phyloP scores from a whole-genome alignment of 2,113 vertebrate genomes.

The Callospermophilus lateralis region DNA sequence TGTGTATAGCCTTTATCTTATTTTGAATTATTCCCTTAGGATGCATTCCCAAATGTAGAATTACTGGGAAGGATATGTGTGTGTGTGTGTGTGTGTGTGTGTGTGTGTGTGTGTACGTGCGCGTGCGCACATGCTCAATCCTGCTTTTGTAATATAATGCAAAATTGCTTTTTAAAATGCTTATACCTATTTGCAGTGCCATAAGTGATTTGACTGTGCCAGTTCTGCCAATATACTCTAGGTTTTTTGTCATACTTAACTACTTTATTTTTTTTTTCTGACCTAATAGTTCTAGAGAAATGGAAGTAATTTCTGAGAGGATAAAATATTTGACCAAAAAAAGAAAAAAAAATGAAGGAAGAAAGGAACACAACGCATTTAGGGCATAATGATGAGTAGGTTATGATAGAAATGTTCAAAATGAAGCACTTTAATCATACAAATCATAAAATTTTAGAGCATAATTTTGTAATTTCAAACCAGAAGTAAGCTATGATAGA shows the following conservation, averaged over 20 bases:
- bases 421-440: slow-evolving; percentile 59
- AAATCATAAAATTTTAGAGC: slow-evolving; percentile 48
- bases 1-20: slow-evolving; percentile 33
- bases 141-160: slow-evolving; percentile 51
- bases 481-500: slow-evolving; percentile 45
- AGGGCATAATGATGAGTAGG: background rate
- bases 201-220: slow-evolving; percentile 34
- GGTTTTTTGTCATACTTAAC: background rate
- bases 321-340: slow-evolving; percentile 63
- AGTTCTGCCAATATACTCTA: slow-evolving; percentile 39
- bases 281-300: slow-evolving; percentile 58
- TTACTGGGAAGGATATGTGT: background rate
- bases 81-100: background rate
- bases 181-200: slow-evolving; percentile 49
- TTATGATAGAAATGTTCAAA: slow-evolving; percentile 11
- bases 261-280: slow-evolving; percentile 54
- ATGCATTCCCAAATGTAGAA: background rate
- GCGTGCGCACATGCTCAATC: too few species aligned
- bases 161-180: slow-evolving; percentile 59
- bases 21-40: slow-evolving; percentile 53
- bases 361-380: slow-evolving; percentile 47
- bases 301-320: slow-evolving; percentile 31
- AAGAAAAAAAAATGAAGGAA: background rate
- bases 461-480: slow-evolving; percentile 56
- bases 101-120: background rate